Evolutionary conservation across 2,797 vertebrate species (phyloP).

Genomic region (Poecilia gillii): DNA sequence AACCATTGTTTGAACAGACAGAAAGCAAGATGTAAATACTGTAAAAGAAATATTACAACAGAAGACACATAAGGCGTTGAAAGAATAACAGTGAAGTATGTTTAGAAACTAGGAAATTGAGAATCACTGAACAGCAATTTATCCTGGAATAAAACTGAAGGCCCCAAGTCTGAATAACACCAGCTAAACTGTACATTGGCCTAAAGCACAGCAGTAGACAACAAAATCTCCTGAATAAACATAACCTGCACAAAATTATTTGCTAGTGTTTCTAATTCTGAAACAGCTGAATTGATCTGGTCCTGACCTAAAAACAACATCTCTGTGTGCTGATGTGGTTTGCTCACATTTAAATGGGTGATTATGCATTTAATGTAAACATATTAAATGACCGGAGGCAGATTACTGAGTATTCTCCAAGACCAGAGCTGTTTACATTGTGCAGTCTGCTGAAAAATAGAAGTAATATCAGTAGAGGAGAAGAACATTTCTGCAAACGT

Average conservation of each 20-base stretch:
- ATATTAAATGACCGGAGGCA: background rate
- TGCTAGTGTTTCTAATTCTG: background rate
- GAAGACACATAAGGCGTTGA: background rate
- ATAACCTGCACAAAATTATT: background rate
- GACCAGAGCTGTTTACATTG: background rate
- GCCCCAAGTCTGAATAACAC: background rate
- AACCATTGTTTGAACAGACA: background rate
- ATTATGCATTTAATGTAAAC: background rate
- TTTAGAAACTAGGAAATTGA: background rate
- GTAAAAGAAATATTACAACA: background rate
- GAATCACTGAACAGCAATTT: background rate
- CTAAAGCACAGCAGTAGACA: background rate
- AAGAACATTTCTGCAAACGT: background rate
- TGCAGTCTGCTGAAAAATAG: background rate
- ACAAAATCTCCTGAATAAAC: background rate
- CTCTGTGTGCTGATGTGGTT: background rate
- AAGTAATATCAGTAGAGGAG: background rate
- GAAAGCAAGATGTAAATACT: background rate
- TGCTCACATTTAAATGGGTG: background rate
- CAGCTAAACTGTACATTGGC: background rate
- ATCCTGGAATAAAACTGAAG: background rate
- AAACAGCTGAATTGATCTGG: background rate
- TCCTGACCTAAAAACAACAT: background rate
- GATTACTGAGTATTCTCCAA: background rate
- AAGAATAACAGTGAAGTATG: background rate